phyloP scores from a whole-genome alignment of 2,797 vertebrate genomes.

The Oophaga sylvatica region DNA sequence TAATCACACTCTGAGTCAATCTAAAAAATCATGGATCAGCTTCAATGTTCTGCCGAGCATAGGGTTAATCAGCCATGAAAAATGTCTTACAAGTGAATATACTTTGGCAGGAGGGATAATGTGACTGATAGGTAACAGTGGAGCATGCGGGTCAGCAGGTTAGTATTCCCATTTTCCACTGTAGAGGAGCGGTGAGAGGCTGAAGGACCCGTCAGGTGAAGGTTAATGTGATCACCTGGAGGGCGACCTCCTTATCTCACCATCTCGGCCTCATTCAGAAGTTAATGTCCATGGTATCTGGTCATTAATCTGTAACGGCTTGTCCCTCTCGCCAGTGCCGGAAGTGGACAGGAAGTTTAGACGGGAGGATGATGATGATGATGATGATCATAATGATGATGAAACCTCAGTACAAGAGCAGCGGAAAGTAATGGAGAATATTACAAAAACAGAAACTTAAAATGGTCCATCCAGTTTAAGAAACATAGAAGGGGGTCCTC shows the following conservation, averaged over 20 bases:
- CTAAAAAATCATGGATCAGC: not conserved
- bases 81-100: not conserved
- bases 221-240: not conserved
- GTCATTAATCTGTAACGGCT: constrained; percentile 2
- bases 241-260: not conserved
- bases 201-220: not conserved
- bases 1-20: not conserved
- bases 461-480: not conserved
- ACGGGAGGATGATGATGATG: not conserved
- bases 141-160: not conserved
- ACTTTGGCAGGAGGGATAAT: not conserved
- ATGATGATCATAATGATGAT: not conserved
- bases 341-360: not conserved
- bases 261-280: not conserved
- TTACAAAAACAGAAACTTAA: not conserved
- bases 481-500: not conserved
- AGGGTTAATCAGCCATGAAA: not conserved
- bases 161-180: not conserved
- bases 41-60: not conserved
- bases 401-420: not conserved
- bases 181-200: not conserved
- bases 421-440: not conserved
- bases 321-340: not conserved
- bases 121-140: not conserved
- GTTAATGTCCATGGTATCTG: constrained; percentile 11